Evolutionary conservation across 2,797 vertebrate genomes (phyloP).

Genomic region (Epinephelus awoara): DNA sequence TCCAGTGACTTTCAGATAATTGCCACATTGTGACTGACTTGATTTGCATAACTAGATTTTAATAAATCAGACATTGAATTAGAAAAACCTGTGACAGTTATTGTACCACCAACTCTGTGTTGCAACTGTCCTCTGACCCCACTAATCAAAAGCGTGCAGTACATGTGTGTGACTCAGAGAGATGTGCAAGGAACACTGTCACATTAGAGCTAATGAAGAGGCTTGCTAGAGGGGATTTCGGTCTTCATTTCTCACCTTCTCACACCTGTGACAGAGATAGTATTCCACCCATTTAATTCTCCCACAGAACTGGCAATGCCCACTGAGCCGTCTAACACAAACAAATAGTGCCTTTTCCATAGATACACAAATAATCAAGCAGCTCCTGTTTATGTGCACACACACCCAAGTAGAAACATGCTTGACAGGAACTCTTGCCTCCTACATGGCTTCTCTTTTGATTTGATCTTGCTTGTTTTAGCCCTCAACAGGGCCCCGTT

Average conservation of each 20-base stretch:
- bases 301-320: not conserved
- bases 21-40: slow-evolving; percentile 58
- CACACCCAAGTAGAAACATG: not conserved
- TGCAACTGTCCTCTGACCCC: slow-evolving; percentile 27
- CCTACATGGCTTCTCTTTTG: not conserved
- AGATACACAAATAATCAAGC: not conserved
- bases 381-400: not conserved
- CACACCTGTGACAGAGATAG: slow-evolving; percentile 10
- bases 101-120: slow-evolving; percentile 22
- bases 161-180: slow-evolving; percentile 10
- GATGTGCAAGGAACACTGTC: slow-evolving; percentile 3
- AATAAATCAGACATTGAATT: slow-evolving; percentile 59
- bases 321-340: not conserved
- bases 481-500: not conserved
- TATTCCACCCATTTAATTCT: not conserved
- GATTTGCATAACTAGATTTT: slow-evolving; percentile 62
- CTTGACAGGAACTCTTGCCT: not conserved
- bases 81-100: slow-evolving; percentile 53
- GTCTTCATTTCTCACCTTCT: not conserved
- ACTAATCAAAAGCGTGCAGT: slow-evolving; percentile 21
- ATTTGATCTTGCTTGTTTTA: slow-evolving; percentile 6
- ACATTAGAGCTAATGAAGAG: slow-evolving; percentile 12
- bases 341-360: not conserved
- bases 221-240: not conserved
- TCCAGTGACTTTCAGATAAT: slow-evolving; percentile 59